phyloP scores from a whole-genome alignment of 2,888 invertebrate genomes.

The Flexamia atlantica region DNA sequence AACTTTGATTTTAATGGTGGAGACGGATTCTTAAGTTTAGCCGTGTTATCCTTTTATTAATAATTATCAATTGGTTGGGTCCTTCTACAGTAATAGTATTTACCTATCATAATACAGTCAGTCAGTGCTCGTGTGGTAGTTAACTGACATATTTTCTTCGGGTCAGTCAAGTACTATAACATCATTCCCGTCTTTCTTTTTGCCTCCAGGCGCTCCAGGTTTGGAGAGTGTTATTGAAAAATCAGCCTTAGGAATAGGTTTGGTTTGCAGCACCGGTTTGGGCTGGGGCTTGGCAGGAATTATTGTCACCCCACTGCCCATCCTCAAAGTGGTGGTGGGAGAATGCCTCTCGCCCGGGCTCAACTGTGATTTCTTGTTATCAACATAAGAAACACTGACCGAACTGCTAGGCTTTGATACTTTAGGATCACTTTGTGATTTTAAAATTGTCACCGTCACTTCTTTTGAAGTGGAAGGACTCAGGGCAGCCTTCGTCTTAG shows the following conservation, averaged over 20 bases:
- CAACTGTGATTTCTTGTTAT: conserved; percentile 50
- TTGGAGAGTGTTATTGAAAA: conserved; percentile 53
- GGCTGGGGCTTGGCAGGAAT: conserved; percentile 23
- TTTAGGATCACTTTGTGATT: conserved; percentile 32
- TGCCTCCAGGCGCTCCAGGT: background rate
- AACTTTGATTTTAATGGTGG: too few relatives aligned
- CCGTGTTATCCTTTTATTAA: too few relatives aligned
- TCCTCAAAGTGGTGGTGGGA: conserved; percentile 17
- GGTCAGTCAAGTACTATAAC: conserved; percentile 41
- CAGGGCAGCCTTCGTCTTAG: conserved; percentile 35
- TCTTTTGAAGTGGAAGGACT: conserved; percentile 61
- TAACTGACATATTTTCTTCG: background rate
- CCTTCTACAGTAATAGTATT: too few relatives aligned
- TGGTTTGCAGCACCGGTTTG: conserved; percentile 14
- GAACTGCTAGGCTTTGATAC: conserved; percentile 28
- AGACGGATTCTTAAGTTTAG: too few relatives aligned
- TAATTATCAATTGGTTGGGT: too few relatives aligned
- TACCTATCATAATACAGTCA: too few relatives aligned
- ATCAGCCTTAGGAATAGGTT: conserved; percentile 46
- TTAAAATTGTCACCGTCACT: conserved; percentile 57
- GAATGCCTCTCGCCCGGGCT: conserved; percentile 32
- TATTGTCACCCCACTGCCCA: conserved; percentile 41
- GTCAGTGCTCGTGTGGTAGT: too few relatives aligned
- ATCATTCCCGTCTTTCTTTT: conserved; percentile 43
- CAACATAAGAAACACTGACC: conserved; percentile 40